Base-by-base conservation (phyloP, 1,140 invertebrate species). In the Drosophila littoralis region DNA sequence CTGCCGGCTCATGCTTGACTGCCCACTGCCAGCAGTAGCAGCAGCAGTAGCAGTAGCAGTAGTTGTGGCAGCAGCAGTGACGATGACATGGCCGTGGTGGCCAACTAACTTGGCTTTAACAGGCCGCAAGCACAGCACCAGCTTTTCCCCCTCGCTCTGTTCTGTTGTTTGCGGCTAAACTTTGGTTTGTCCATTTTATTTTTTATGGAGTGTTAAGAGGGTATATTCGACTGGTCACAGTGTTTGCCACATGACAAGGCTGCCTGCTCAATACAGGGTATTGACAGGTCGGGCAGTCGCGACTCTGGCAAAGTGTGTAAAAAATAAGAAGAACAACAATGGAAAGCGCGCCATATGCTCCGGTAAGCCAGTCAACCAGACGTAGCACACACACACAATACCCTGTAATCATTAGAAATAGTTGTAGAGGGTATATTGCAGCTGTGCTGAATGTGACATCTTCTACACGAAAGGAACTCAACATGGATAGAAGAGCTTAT, bases 21-120 rank as follows among this genome's bases (percentile, higher is more conserved):
- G 72, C 15, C 13, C 43, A 42, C 35, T 15, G 50, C 6, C 32
- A 57, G 38, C n/a, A 10, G n/a, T 7, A 42, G n/a, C 5, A n/a
- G n/a, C 7, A 13, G 42, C 13, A 15, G 42, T 15, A 17, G 15
- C 42, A 10, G n/a, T n/a, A 42, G n/a, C 5, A 6, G n/a, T 2
- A 13, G 42, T 7, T 8, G 22, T 28, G 0, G 22, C 22, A 2
- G 22, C 22, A 28, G 22, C 3, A 8, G 17, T 46, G 58, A 36
- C 45, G 13, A 36, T 61, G 43, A 48, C 60, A 42, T 54, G 22
- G 48, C 40, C 64, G 15, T 59, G 35, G 35, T 42, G 57, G 36
- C 15, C 57, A 68, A 42, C 50, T 61, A 74, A 65, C 68, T 71
- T 71, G 60, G 60, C 68, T 58, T 71, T 15, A 71, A 61, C 71